phyloP scores from a whole-genome alignment of 2,797 vertebrate species.

The Oreortyx pictus region DNA sequence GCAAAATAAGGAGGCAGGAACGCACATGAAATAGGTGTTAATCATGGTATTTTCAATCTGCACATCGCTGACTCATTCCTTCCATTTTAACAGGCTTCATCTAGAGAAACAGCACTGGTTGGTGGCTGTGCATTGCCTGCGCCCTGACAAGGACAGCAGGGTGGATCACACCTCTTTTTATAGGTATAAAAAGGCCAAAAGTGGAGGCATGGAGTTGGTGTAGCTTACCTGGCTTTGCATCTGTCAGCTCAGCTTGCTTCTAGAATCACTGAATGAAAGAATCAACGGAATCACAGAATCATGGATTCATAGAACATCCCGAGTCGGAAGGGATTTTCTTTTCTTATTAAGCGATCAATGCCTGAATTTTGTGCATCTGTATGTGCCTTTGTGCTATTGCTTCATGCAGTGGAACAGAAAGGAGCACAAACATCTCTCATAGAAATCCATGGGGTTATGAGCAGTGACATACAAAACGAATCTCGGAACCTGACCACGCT shows the following conservation, averaged over 20 bases:
- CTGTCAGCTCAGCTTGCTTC: neutral
- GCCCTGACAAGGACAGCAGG: neutral
- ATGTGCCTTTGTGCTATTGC: neutral
- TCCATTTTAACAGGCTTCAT: constrained; percentile 5
- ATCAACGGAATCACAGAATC: too few relatives aligned
- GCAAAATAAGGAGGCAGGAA: neutral
- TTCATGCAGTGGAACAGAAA: neutral
- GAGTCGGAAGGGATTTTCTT: too few relatives aligned
- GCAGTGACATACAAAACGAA: neutral
- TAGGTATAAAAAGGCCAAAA: neutral
- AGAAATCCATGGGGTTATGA: neutral
- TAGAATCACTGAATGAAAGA: too few relatives aligned
- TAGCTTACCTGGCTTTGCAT: neutral
- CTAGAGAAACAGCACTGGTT: neutral
- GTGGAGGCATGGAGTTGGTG: fast-evolving
- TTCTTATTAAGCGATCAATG: neutral
- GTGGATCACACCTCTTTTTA: neutral
- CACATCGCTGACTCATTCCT: constrained; percentile 14
- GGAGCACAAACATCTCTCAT: neutral
- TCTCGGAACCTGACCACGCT: neutral
- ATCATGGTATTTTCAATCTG: neutral
- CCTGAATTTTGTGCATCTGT: neutral
- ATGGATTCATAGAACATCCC: too few relatives aligned
- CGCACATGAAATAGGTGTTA: constrained; percentile 13
- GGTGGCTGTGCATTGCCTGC: neutral